Evolutionary conservation across 2,888 invertebrate genomes (phyloP).

Genomic region (Cetonia aurata): DNA sequence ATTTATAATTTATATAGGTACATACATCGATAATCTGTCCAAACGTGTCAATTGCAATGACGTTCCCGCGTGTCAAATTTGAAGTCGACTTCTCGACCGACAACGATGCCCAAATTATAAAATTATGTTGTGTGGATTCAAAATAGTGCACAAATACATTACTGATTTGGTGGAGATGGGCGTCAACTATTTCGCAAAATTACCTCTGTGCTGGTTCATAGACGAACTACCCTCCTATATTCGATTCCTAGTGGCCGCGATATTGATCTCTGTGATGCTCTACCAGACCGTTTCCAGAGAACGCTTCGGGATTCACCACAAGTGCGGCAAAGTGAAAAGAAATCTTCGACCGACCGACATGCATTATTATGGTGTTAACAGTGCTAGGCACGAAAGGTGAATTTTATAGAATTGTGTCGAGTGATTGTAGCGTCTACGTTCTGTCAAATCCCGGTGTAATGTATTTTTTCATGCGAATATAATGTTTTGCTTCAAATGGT

Average conservation of each 20-base stretch:
- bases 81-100: slow-evolving; percentile 22
- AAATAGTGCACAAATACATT: slow-evolving; percentile 39
- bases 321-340: slow-evolving; percentile 10
- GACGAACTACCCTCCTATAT: slow-evolving; percentile 43
- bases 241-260: slow-evolving; percentile 40
- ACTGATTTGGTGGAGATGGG: slow-evolving; percentile 37
- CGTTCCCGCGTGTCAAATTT: slow-evolving; percentile 27
- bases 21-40: slow-evolving; percentile 1
- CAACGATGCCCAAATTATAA: slow-evolving; percentile 19
- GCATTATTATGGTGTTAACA: too few relatives aligned
- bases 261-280: slow-evolving; percentile 42
- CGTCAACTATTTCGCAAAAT: slow-evolving; percentile 31
- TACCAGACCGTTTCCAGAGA: slow-evolving; percentile 30
- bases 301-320: slow-evolving; percentile 29
- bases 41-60: slow-evolving; percentile 6
- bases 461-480: too few relatives aligned
- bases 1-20: neutral
- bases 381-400: too few relatives aligned
- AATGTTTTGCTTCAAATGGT: too few relatives aligned
- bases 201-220: slow-evolving; percentile 46
- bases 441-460: too few relatives aligned
- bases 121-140: slow-evolving; percentile 46
- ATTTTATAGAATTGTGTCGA: too few relatives aligned
- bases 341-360: neutral
- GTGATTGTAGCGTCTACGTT: too few relatives aligned